Percentiles rank a stretch among this genome's conserved stretches.
Evolutionary conservation across 2,113 vertebrate species (phyloP).

Genomic region (Chamaea fasciata): DNA sequence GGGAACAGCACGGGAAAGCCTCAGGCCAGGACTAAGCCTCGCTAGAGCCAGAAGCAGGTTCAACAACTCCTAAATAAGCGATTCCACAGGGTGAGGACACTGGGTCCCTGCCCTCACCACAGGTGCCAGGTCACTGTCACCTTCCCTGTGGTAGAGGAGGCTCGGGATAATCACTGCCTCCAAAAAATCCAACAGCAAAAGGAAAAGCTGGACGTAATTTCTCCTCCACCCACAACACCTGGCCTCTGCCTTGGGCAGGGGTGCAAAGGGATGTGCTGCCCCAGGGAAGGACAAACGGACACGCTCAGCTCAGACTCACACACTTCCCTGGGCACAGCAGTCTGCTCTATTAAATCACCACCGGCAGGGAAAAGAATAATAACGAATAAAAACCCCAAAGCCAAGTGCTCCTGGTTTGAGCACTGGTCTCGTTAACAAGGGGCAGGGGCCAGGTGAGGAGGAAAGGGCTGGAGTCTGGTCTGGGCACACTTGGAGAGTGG

Average conservation of each 20-base stretch:
- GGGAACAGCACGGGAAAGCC: not conserved
- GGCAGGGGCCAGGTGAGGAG: not conserved
- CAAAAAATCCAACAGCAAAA: not conserved
- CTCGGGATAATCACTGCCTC: rapidly evolving
- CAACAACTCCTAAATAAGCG: not conserved
- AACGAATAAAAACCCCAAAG: not conserved
- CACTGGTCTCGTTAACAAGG: rapidly evolving
- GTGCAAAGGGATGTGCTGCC: not conserved
- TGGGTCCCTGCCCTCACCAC: rapidly evolving
- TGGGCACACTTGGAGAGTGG: rapidly evolving
- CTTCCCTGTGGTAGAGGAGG: rapidly evolving
- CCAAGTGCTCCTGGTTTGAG: rapidly evolving
- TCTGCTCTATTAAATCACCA: not conserved
- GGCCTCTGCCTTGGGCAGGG: rapidly evolving
- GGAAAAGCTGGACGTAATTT: not conserved
- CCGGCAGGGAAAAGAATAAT: not conserved
- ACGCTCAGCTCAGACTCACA: rapidly evolving
- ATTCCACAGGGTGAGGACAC: rapidly evolving
- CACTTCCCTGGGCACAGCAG: not conserved
- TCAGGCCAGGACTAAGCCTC: not conserved
- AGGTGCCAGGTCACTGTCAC: not conserved
- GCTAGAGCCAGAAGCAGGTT: rapidly evolving
- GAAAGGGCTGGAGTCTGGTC: not conserved
- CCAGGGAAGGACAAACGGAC: rapidly evolving
- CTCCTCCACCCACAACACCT: rapidly evolving